phyloP scores from a whole-genome alignment of 1,140 invertebrate genomes.

The Octopus bimaculoides region DNA sequence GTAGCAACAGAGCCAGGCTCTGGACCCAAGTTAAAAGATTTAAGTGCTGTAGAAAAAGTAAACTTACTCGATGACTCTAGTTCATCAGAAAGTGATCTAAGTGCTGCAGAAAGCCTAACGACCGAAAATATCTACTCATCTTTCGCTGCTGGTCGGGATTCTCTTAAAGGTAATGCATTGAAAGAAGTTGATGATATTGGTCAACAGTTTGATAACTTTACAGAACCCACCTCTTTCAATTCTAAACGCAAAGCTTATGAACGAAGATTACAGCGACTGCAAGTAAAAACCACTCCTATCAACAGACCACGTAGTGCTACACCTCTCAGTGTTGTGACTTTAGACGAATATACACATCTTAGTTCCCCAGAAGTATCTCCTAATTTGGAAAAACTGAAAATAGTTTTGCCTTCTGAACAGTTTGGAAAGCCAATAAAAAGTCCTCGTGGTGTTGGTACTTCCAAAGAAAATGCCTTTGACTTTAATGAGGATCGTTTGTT shows the following conservation, averaged over 20 bases:
- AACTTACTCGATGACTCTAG: slow-evolving; percentile 4
- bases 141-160: no score
- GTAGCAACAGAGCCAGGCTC: neutral
- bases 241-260: slow-evolving; percentile 50
- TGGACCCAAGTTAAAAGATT: neutral
- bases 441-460: slow-evolving; percentile 24
- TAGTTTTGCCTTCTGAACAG: slow-evolving; percentile 48
- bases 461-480: slow-evolving; percentile 33
- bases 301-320: slow-evolving; percentile 83
- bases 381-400: slow-evolving; percentile 47
- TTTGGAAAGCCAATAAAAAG: slow-evolving; percentile 35
- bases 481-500: slow-evolving; percentile 50
- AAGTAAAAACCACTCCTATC: slow-evolving; percentile 77
- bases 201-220: neutral
- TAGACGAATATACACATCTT: slow-evolving; percentile 69
- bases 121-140: no score
- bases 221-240: neutral
- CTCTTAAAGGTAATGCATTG: no score
- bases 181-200: no score
- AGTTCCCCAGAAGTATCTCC: slow-evolving; percentile 46
- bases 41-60: neutral
- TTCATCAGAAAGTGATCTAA: slow-evolving; percentile 9
- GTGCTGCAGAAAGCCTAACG: neutral
- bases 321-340: slow-evolving; percentile 72
- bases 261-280: slow-evolving; percentile 53